A percentile compares a stretch with the other conserved stretches of the same genome.
Evolutionary conservation across 2,113 vertebrate species (phyloP).

Genomic region (Sorex araneus): DNA sequence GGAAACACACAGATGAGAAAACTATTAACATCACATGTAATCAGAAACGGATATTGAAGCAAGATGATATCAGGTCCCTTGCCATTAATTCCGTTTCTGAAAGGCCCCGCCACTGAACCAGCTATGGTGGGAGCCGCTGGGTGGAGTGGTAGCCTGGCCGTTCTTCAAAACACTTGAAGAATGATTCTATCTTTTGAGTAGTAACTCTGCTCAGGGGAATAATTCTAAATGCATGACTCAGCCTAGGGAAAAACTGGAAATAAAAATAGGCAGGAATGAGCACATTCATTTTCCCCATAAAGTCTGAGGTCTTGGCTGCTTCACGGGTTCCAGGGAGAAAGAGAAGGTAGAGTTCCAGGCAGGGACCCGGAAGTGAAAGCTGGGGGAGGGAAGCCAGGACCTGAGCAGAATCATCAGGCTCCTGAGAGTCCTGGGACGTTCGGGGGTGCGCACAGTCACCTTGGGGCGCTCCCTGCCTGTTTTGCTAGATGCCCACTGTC

Average conservation of each 20-base stretch:
- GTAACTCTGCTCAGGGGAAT: not conserved
- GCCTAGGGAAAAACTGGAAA: not conserved
- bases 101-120: not conserved
- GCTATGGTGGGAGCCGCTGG: not conserved
- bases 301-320: not conserved
- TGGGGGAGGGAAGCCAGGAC: no score
- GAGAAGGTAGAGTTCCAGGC: no score
- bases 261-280: not conserved
- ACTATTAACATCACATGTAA: not conserved
- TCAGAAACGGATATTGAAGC: not conserved
- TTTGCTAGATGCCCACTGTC: no score
- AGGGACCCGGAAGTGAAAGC: not conserved
- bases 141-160: not conserved
- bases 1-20: not conserved
- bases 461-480: not conserved
- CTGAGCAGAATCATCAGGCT: not conserved
- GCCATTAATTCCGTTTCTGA: not conserved
- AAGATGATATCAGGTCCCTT: not conserved
- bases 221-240: slow-evolving; percentile 1
- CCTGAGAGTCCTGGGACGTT: not conserved
- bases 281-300: not conserved
- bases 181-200: not conserved
- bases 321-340: not conserved
- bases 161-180: not conserved
- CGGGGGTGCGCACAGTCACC: not conserved